Base-by-base conservation (phyloP, 1,140 invertebrate species). In the Ephestia elutella region DNA sequence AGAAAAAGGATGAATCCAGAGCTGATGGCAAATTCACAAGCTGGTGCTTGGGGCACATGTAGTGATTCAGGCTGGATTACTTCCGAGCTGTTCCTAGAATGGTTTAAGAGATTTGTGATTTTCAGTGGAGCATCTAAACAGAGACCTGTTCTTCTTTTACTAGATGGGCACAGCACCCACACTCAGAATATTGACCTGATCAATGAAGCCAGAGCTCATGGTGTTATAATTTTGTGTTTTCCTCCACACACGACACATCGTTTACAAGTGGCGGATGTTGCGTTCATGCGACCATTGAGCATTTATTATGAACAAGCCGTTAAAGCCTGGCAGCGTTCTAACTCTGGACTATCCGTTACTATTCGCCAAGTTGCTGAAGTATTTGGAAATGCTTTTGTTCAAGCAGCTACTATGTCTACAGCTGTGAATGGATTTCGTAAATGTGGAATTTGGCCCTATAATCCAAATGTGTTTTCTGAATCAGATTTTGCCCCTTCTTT, bases 191-290 rank as follows among this genome's bases (percentile, higher is more conserved):
- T 80, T 13, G 60, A 79, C 0, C 19, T 78, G 7, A 66, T 80
- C 20, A 61, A 66, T 56, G 57, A 65, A 67, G 68, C 62, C 32
- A 56, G 68, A 51, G 38, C 59, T 28, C 62, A 74, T 56, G 78
- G 56, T 56, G 68, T 80, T 32, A 66, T 73, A 35, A 70, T 87
- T 18, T 48, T 82, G 56, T 87, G 74, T 63, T 48, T 48, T 13
- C 38, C 38, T 5, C 38, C 38, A 48, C 38, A 88, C 56, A 71
- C 70, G n/a, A 81, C 75, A 21, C 84, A 88, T 57, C 59, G 71
- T 7, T 62, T 87, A 57, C 84, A 89, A 58, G 70, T 76, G 18
- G 63, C 76, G 18, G 86, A 88, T 73, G 76, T 87, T 60, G 68
- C 62, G 57, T 82, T 78, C 59, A 84, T 86, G 74, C n/a, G n/a